Evolutionary conservation across 2,797 vertebrate genomes (phyloP).

Genomic region (Tenualosa ilisha): DNA sequence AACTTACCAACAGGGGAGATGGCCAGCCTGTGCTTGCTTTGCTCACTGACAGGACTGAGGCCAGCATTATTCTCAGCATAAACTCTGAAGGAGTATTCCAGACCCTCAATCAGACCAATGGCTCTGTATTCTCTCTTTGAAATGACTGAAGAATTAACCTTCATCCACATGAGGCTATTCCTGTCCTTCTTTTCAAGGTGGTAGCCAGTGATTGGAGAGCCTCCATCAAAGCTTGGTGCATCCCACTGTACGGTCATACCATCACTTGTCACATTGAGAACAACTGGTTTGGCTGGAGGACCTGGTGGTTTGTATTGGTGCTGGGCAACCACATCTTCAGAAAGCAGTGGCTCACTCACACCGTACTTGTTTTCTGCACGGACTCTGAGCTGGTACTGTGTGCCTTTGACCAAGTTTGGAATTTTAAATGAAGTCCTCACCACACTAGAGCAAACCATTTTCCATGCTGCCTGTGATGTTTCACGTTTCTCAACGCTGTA

Average conservation of each 20-base stretch:
- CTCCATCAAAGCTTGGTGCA: constrained; percentile 90
- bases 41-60: constrained; percentile 87
- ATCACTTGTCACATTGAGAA: constrained; percentile 91
- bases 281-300: constrained; percentile 88
- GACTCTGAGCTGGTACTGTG: constrained; percentile 92
- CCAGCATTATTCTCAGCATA: constrained; percentile 96
- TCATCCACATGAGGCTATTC: constrained; percentile 96
- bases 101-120: constrained; percentile 88
- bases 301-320: constrained; percentile 96
- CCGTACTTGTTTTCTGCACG: constrained; percentile 95
- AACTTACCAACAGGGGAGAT: constrained; percentile 97
- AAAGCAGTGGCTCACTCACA: constrained; percentile 85
- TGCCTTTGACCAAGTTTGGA: constrained; percentile 89
- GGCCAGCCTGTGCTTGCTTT: constrained; percentile 94
- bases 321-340: constrained; percentile 84
- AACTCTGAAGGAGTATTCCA: constrained; percentile 96
- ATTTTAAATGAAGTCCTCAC: constrained; percentile 92
- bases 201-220: constrained; percentile 91
- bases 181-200: constrained; percentile 98
- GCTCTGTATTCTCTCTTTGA: constrained; percentile 92
- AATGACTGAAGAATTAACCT: constrained; percentile 86
- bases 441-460: constrained; percentile 94
- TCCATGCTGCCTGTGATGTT: constrained; percentile 93
- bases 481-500: constrained; percentile 97
- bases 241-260: constrained; percentile 97